A percentile compares a stretch with the other conserved stretches of the same genome.
These are phyloP conservation scores for Cotesia glomerata DNA, from an alignment of 1,140 invertebrate genomes.

Conservation along the genomic window DNA sequence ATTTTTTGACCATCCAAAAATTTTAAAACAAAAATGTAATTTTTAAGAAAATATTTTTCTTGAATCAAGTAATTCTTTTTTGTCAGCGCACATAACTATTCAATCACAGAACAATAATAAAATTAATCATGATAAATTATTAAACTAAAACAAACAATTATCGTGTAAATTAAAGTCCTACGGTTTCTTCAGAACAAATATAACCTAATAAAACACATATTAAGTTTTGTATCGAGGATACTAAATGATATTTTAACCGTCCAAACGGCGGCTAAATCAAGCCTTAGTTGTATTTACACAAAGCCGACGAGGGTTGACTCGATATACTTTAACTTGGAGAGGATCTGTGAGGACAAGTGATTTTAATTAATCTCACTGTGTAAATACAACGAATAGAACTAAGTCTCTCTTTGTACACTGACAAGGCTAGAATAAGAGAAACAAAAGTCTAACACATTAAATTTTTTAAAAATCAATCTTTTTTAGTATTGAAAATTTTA, in stretches of 20 bases:
- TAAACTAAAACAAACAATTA: neutral
- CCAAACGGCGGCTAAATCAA: slow-evolving; percentile 14
- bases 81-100: neutral
- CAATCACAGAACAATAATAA: too few relatives aligned
- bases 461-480: too few relatives aligned
- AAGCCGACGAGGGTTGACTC: neutral
- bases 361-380: slow-evolving; percentile 40
- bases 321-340: slow-evolving; percentile 7
- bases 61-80: too few relatives aligned
- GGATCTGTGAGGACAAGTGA: slow-evolving; percentile 8
- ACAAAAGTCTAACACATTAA: slow-evolving; percentile 13
- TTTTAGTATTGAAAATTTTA: neutral
- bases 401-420: neutral
- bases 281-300: slow-evolving; percentile 36
- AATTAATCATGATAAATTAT: neutral
- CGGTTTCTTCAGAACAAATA: neutral
- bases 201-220: neutral
- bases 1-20: too few relatives aligned
- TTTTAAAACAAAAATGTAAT: too few relatives aligned
- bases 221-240: neutral
- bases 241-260: slow-evolving; percentile 15
- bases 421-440: slow-evolving; percentile 6
- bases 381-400: slow-evolving; percentile 25
- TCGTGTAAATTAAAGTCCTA: neutral
- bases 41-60: too few relatives aligned